Evolutionary conservation across 1,140 invertebrate genomes (phyloP).

Genomic region (Drosophila ogumai): DNA sequence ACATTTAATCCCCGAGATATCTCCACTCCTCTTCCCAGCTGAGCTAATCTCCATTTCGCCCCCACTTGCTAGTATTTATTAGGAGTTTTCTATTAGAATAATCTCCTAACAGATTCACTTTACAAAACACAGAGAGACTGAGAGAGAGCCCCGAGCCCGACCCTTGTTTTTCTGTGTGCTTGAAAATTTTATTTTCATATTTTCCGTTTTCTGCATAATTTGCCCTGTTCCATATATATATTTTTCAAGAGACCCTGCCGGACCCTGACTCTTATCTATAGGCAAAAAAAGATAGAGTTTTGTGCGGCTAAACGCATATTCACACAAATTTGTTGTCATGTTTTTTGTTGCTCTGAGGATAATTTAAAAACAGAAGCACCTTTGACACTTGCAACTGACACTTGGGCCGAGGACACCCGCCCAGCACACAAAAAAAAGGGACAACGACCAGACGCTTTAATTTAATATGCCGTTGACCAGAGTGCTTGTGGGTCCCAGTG

Average conservation of each 20-base stretch:
- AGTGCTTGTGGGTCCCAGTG: slow-evolving; percentile 6
- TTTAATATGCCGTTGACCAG: slow-evolving; percentile 82
- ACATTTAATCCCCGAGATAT: slow-evolving; percentile 26
- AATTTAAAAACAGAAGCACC: slow-evolving; percentile 81
- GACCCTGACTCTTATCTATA: slow-evolving; percentile 60
- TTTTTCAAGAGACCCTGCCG: slow-evolving; percentile 19
- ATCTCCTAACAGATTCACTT: slow-evolving; percentile 62
- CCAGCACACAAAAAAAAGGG: slow-evolving; percentile 17
- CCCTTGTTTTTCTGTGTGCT: slow-evolving; percentile 32
- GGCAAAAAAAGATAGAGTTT: slow-evolving; percentile 45
- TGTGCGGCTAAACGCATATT: slow-evolving; percentile 76
- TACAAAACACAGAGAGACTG: slow-evolving; percentile 11
- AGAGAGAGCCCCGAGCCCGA: slow-evolving; percentile 19
- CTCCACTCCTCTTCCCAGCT: slow-evolving; percentile 1
- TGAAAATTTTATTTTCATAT: slow-evolving; percentile 34
- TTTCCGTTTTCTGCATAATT: slow-evolving; percentile 76
- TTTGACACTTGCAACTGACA: slow-evolving; percentile 82
- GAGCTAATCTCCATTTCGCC: slow-evolving; percentile 9
- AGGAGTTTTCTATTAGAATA: slow-evolving; percentile 65
- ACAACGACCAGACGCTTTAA: slow-evolving; percentile 69
- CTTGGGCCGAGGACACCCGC: slow-evolving; percentile 46
- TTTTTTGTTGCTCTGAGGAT: slow-evolving; percentile 69
- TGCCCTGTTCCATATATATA: slow-evolving; percentile 53
- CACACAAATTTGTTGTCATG: slow-evolving; percentile 78
- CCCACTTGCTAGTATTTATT: slow-evolving; percentile 36